Evolutionary conservation across 23 tunicate genomes (phyloP).

Genomic region (Styela clava): DNA sequence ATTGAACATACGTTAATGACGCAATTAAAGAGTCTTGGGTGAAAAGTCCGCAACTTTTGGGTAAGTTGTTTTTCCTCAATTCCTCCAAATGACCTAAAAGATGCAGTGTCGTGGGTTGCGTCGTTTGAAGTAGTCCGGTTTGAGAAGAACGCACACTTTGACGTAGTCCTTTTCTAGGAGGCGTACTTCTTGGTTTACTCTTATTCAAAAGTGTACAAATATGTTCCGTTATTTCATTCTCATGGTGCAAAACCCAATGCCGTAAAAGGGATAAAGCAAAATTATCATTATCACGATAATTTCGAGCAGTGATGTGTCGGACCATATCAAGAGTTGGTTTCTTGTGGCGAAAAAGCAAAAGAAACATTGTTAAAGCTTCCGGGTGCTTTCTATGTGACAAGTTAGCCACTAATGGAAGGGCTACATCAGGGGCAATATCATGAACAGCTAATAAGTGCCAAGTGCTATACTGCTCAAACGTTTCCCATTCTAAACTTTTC

Average conservation of each 20-base stretch:
- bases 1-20: constrained; percentile 67
- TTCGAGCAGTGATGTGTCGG: constrained; percentile 71
- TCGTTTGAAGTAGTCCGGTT: constrained; percentile 14
- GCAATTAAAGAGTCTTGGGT: constrained; percentile 81
- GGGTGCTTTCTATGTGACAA: constrained; percentile 59
- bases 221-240: constrained; percentile 57
- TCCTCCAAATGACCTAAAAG: constrained; percentile 81
- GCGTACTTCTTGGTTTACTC: constrained; percentile 72
- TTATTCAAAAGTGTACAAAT: constrained; percentile 56
- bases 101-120: constrained; percentile 78
- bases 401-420: constrained; percentile 60
- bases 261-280: constrained; percentile 87
- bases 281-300: constrained; percentile 60
- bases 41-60: constrained; percentile 54
- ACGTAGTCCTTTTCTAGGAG: constrained; percentile 74
- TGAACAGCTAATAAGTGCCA: constrained; percentile 85
- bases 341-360: constrained; percentile 42
- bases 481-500: constrained; percentile 92
- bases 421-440: constrained; percentile 66
- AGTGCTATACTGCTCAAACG: constrained; percentile 83
- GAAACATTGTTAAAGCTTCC: constrained; percentile 76
- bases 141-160: constrained; percentile 51
- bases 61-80: constrained; percentile 55
- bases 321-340: constrained; percentile 87
- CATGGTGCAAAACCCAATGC: constrained; percentile 80